Evolutionary conservation across 2,113 vertebrate genomes (phyloP).

Genomic region (Paramisgurnus dabryanus): DNA sequence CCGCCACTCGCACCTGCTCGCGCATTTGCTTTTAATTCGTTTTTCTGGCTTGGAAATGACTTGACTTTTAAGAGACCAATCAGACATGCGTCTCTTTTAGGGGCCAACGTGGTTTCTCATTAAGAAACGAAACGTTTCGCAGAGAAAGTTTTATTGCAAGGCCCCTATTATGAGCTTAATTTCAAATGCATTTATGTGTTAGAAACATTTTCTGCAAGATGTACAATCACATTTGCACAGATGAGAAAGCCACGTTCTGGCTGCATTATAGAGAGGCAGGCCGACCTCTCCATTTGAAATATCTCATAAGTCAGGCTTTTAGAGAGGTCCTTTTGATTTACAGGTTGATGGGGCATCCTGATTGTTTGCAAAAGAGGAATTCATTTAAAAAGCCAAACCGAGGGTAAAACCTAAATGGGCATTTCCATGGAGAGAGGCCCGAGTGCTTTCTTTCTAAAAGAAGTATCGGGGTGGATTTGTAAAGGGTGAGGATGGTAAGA

Average conservation of each 20-base stretch:
- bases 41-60: conserved; percentile 28
- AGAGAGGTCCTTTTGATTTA: conserved; percentile 53
- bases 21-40: conserved; percentile 40
- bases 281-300: conserved; percentile 13
- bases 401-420: conserved; percentile 45
- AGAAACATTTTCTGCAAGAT: background rate
- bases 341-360: conserved; percentile 41
- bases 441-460: conserved; percentile 35
- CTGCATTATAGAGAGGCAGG: background rate
- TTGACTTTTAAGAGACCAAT: conserved; percentile 43
- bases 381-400: conserved; percentile 59
- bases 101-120: background rate
- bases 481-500: conserved; percentile 52
- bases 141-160: background rate
- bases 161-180: conserved; percentile 30
- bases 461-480: conserved; percentile 7
- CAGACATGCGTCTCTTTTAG: background rate
- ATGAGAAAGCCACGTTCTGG: background rate
- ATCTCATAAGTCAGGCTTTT: conserved; percentile 41
- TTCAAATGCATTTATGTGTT: conserved; percentile 37
- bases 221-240: background rate
- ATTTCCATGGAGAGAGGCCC: conserved; percentile 46
- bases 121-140: no score
- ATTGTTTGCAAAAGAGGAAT: conserved; percentile 57
- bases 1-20: conserved; percentile 27